Conservation (phyloP, 1,140 invertebrate species). For the Drosophila guanche region DNA sequence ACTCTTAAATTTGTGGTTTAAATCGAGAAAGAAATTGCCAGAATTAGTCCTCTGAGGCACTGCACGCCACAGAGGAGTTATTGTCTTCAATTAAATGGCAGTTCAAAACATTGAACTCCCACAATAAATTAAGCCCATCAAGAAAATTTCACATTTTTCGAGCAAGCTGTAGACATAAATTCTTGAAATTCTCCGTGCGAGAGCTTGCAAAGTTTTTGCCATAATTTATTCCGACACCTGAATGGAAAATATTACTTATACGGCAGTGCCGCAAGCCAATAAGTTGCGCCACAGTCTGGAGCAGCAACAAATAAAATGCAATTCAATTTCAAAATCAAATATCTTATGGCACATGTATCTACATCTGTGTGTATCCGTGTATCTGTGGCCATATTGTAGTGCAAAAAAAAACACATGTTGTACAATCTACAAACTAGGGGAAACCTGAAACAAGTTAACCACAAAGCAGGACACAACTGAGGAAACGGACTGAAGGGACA, state of each 20-base stretch:
- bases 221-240: constrained; percentile 48
- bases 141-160: constrained; percentile 7
- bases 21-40: background rate
- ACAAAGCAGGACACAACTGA: constrained; percentile 50
- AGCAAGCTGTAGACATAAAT: constrained; percentile 10
- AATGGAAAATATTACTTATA: constrained; percentile 23
- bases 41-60: background rate
- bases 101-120: constrained; percentile 10
- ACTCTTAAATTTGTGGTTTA: background rate
- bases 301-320: constrained; percentile 65
- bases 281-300: constrained; percentile 27
- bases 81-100: constrained; percentile 30
- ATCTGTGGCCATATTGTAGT: constrained; percentile 14
- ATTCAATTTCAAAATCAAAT: constrained; percentile 68
- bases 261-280: constrained; percentile 38
- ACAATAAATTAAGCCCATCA: constrained; percentile 27
- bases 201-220: constrained; percentile 22
- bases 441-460: constrained; percentile 69
- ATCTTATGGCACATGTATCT: constrained; percentile 16
- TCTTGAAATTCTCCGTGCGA: constrained; percentile 15
- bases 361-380: background rate
- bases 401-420: constrained; percentile 62
- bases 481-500: constrained; percentile 40
- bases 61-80: background rate
- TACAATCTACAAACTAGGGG: constrained; percentile 49